These are phyloP conservation scores for Tribolium madens DNA, from an alignment of 1,140 invertebrate species.

Conservation along the genomic window DNA sequence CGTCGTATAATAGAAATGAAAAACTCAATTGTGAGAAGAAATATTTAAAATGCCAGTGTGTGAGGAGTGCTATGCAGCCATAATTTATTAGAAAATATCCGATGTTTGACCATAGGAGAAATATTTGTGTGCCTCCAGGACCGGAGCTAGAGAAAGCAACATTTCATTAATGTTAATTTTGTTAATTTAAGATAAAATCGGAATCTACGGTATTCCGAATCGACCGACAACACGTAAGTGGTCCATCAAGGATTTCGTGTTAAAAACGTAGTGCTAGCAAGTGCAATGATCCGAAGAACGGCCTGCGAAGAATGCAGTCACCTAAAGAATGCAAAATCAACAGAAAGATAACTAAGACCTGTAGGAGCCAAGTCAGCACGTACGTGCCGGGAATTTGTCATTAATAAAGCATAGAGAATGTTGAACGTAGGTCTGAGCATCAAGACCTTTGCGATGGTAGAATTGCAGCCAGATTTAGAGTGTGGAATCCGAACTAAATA, in stretches of 20 bases:
- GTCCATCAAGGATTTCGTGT: conserved; percentile 55
- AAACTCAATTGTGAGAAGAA: conserved; percentile 25
- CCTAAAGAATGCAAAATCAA: conserved; percentile 59
- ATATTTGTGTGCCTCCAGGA: conserved; percentile 35
- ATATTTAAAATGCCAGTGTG: conserved; percentile 27
- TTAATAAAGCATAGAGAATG: conserved; percentile 42
- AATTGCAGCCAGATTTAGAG: conserved; percentile 41
- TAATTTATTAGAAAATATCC: conserved; percentile 33
- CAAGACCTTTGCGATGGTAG: conserved; percentile 17
- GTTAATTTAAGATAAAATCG: conserved; percentile 48
- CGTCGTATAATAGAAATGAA: conserved; percentile 10
- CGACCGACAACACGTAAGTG: conserved; percentile 46
- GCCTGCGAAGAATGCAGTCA: conserved; percentile 58
- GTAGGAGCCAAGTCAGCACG: conserved; percentile 45
- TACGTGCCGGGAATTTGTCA: conserved; percentile 45
- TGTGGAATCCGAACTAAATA: conserved; percentile 40
- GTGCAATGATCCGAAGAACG: conserved; percentile 59
- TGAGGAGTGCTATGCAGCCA: conserved; percentile 7
- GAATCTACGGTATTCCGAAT: conserved; percentile 45
- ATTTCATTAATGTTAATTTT: conserved; percentile 49
- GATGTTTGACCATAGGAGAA: conserved; percentile 25
- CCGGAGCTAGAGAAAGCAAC: conserved; percentile 43
- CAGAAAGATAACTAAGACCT: conserved; percentile 56
- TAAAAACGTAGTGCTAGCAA: conserved; percentile 55
- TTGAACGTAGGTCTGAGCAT: conserved; percentile 21